Evolutionary conservation across 2,113 vertebrate species (phyloP).

Genomic region (Percina caprodes): DNA sequence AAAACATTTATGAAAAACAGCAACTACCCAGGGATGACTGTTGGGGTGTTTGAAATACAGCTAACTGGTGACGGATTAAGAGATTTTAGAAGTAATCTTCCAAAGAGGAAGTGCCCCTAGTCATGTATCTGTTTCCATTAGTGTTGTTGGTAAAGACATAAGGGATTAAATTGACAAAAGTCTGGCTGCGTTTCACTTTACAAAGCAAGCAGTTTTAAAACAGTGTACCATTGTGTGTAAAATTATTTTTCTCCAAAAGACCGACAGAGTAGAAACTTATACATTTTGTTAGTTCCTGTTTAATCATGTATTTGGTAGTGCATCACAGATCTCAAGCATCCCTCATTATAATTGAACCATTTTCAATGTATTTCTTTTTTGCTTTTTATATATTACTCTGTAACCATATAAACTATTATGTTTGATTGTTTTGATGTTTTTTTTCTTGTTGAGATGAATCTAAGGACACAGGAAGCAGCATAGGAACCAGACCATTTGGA

Average conservation of each 20-base stretch:
- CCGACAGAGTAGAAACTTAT: background rate
- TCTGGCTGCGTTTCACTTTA: conserved; percentile 2
- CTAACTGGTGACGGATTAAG: conserved; percentile 73
- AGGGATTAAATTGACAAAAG: conserved; percentile 60
- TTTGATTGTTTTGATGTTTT: conserved; percentile 32
- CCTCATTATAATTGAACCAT: background rate
- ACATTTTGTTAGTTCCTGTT: background rate
- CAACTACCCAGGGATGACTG: conserved; percentile 24
- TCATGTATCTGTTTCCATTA: conserved; percentile 68
- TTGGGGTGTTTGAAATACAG: conserved; percentile 63
- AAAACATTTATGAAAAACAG: conserved; percentile 19
- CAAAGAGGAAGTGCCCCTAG: conserved; percentile 63
- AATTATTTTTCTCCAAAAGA: background rate
- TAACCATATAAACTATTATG: conserved; percentile 16
- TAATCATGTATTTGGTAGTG: background rate
- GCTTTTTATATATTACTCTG: background rate
- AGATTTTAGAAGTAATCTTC: conserved; percentile 68
- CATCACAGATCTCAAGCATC: background rate
- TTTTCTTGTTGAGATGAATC: conserved; percentile 36
- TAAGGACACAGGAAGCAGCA: conserved; percentile 66
- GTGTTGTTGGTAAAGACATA: conserved; percentile 67
- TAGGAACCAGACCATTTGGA: conserved; percentile 61
- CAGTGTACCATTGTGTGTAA: conserved; percentile 4
- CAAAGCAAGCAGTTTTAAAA: conserved; percentile 45
- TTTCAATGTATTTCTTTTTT: background rate